These are phyloP conservation scores for Lycopodina hypogea DNA, from an alignment of 37 sponge, comb jelly and placozoan genomes.

Conservation along the genomic window DNA sequence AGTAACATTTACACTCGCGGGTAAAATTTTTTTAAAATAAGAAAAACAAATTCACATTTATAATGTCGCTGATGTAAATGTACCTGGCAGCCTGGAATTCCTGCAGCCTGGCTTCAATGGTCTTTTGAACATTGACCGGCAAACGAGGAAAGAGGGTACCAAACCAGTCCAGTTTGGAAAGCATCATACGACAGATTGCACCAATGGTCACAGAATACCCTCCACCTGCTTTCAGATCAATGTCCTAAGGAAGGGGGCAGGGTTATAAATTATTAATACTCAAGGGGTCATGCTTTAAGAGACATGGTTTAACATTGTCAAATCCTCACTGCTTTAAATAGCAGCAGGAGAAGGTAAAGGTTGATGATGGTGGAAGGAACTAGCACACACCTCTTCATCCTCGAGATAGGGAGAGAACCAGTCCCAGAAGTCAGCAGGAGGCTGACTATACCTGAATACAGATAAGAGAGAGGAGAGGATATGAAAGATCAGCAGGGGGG, in stretches of 20 bases:
- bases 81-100: conserved; percentile 10
- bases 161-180: conserved; percentile 97
- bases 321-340: conserved; percentile 36
- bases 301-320: neutral
- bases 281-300: neutral
- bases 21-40: neutral
- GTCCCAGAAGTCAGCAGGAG: conserved; percentile 89
- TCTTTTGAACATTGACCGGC: conserved; percentile 75
- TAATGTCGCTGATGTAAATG: neutral
- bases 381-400: conserved; percentile 87
- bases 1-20: neutral
- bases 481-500: neutral
- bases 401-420: conserved; percentile 96
- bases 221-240: conserved; percentile 95
- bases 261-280: neutral
- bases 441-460: conserved; percentile 91
- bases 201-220: conserved; percentile 86
- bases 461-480: neutral
- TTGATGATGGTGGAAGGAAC: neutral
- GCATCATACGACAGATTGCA: conserved; percentile 87
- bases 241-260: conserved; percentile 60
- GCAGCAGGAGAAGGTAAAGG: neutral
- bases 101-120: conserved; percentile 51
- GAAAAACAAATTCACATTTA: neutral
- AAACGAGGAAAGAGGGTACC: conserved; percentile 95